A percentile compares a stretch with the other conserved stretches of the same genome.
Conservation (phyloP, 2,888 invertebrate genomes). For the Tenthredo livida region DNA sequence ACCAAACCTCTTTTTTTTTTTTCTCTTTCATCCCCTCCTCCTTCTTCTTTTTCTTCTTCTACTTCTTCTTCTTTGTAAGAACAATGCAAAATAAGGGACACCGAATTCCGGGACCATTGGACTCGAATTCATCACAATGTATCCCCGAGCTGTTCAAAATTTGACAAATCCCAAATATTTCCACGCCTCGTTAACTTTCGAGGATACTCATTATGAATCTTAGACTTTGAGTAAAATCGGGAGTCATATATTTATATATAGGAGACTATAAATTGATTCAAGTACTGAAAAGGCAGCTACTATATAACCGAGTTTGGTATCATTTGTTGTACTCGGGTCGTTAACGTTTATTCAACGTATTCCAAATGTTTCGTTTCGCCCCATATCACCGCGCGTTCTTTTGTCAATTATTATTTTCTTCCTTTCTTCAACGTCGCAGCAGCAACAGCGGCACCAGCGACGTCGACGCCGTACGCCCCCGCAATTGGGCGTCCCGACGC, state of each 20-base stretch:
- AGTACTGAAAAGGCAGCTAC: not conserved
- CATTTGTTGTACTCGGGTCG: not conserved
- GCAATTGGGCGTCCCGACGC: conserved; percentile 73
- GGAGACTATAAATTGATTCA: not conserved
- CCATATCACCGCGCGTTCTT: conserved; percentile 20
- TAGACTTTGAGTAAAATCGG: not conserved
- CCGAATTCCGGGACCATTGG: conserved; percentile 4
- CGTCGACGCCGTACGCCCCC: conserved; percentile 59
- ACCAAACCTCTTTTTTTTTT: conserved; percentile 8
- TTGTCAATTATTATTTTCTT: conserved; percentile 49
- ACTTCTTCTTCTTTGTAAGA: not conserved
- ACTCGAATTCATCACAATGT: conserved; percentile 25
- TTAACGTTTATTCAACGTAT: conserved; percentile 26
- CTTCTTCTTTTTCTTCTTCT: not conserved
- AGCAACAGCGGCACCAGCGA: not conserved
- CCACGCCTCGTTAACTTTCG: not conserved
- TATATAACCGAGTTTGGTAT: conserved; percentile 20
- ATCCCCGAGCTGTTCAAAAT: conserved; percentile 7
- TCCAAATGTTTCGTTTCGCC: not conserved
- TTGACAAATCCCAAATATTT: conserved; percentile 19
- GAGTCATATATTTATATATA: too few relatives aligned
- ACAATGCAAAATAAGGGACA: conserved; percentile 7
- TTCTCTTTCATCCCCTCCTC: not conserved
- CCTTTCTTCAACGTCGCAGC: conserved; percentile 9
- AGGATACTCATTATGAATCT: not conserved